Evolutionary conservation across 2,888 invertebrate species (phyloP).

Genomic region (Aelia acuminata): DNA sequence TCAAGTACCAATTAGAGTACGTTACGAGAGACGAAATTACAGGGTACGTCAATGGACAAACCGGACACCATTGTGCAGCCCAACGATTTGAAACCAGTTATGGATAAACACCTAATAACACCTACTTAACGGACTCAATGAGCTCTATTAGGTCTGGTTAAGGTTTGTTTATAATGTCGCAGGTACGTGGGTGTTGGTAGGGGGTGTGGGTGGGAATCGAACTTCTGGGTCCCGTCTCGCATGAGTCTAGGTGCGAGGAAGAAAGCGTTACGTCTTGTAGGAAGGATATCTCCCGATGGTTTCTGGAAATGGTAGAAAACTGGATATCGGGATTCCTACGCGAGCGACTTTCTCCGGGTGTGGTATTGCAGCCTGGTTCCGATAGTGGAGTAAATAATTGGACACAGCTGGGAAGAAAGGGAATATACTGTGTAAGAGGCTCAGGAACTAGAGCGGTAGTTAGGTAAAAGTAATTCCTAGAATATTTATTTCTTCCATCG

Average conservation of each 20-base stretch:
- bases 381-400: conserved; percentile 1
- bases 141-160: not conserved
- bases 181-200: not conserved
- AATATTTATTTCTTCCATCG: too few species aligned
- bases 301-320: conserved; percentile 1
- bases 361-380: not conserved
- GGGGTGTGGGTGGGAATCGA: not conserved
- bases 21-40: not conserved
- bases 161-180: not conserved
- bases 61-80: not conserved
- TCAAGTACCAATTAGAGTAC: conserved; percentile 38
- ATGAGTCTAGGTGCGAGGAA: not conserved
- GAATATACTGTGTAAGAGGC: not conserved
- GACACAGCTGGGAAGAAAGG: not conserved
- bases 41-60: conserved; percentile 34
- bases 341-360: conserved; percentile 6
- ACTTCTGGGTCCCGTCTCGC: not conserved
- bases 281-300: not conserved
- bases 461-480: too few species aligned
- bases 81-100: conserved; percentile 2
- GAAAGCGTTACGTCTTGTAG: conserved; percentile 2
- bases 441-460: not conserved
- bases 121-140: not conserved
- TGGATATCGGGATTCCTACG: conserved; percentile 4
- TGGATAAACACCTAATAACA: conserved; percentile 25